phyloP scores from a whole-genome alignment of 2,113 vertebrate genomes.

The Calidris pygmaea region DNA sequence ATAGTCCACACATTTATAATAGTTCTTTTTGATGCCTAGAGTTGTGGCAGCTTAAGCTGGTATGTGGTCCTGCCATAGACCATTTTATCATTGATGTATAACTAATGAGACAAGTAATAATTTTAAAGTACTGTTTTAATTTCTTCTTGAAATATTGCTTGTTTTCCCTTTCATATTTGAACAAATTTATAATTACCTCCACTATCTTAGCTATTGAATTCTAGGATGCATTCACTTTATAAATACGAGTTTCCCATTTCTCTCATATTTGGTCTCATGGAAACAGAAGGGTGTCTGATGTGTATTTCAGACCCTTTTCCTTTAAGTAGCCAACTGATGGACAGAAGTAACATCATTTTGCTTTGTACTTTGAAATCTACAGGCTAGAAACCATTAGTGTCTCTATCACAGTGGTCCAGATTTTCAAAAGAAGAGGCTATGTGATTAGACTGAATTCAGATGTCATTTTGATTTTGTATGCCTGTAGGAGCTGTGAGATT shows the following conservation, averaged over 20 bases:
- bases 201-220: neutral
- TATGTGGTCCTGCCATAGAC: neutral
- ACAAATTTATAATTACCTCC: neutral
- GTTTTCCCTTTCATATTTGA: neutral
- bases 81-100: neutral
- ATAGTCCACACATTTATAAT: neutral
- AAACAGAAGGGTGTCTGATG: neutral
- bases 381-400: neutral
- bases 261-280: neutral
- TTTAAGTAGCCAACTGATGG: neutral
- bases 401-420: constrained; percentile 13
- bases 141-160: neutral
- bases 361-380: neutral
- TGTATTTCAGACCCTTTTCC: neutral
- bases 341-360: neutral
- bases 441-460: neutral
- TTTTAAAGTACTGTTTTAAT: neutral
- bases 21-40: neutral
- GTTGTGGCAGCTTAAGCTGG: neutral
- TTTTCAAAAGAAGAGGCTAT: neutral
- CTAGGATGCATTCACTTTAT: neutral
- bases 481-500: neutral
- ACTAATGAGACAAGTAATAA: neutral
- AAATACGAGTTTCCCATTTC: neutral
- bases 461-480: neutral